Percentiles rank a stretch among this genome's conserved stretches.
These are phyloP conservation scores for Leucosticte australis DNA, from an alignment of 2,113 vertebrate genomes.

Conservation along the genomic window DNA sequence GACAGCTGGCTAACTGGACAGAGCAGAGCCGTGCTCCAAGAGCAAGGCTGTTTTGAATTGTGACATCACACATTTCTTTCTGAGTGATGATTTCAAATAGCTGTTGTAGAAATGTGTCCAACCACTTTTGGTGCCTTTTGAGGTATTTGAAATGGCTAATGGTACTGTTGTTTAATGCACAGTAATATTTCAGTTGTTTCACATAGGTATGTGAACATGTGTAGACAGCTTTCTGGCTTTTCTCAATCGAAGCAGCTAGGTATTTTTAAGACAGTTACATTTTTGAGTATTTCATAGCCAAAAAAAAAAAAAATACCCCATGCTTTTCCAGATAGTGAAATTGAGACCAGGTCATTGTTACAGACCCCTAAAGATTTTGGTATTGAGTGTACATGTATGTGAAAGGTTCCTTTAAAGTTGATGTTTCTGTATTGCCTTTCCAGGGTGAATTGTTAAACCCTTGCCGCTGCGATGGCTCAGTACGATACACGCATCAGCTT, in stretches of 20 bases:
- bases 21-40: not conserved
- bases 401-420: not conserved
- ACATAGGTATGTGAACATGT: not conserved
- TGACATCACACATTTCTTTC: conserved; percentile 30
- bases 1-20: not conserved
- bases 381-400: not conserved
- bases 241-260: not conserved
- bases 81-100: conserved; percentile 42
- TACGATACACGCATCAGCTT: conserved; percentile 91
- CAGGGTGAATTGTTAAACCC: conserved; percentile 92
- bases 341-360: not conserved
- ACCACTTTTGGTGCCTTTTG: not conserved
- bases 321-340: not conserved
- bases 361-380: not conserved
- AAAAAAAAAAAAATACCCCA: not conserved
- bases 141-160: conserved; percentile 40
- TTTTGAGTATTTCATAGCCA: conserved; percentile 2
- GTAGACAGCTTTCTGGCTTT: not conserved
- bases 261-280: conserved; percentile 5
- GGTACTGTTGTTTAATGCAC: not conserved
- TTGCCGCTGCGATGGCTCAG: conserved; percentile 91
- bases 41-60: not conserved
- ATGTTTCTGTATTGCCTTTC: not conserved
- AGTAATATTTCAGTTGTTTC: not conserved
- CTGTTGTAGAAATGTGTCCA: conserved; percentile 50